Evolutionary conservation across 2,888 invertebrate genomes (phyloP).

Genomic region (Oxytorus armatus): DNA sequence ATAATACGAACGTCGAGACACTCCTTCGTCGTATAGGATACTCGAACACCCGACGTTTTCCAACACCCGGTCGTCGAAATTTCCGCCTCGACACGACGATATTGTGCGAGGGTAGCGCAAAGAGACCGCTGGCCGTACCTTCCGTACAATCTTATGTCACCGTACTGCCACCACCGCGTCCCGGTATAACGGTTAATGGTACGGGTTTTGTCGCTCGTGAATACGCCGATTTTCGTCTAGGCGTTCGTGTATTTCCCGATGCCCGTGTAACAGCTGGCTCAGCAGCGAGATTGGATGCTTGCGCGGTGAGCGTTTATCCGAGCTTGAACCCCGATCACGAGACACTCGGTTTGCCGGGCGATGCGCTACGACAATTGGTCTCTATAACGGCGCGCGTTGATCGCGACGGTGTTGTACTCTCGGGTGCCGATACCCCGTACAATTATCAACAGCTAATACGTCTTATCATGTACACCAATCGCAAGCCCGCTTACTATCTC

Average conservation of each 20-base stretch:
- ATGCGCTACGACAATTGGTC: slow-evolving; percentile 89
- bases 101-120: slow-evolving; percentile 90
- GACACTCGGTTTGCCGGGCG: slow-evolving; percentile 91
- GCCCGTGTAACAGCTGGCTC: slow-evolving; percentile 89
- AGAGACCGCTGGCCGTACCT: slow-evolving; percentile 90
- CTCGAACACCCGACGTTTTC: slow-evolving; percentile 95
- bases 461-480: slow-evolving; percentile 96
- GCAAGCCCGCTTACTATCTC: slow-evolving; percentile 97
- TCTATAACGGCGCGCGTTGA: slow-evolving; percentile 93
- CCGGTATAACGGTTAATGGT: slow-evolving; percentile 93
- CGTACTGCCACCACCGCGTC: slow-evolving; percentile 94
- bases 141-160: slow-evolving; percentile 94
- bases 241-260: slow-evolving; percentile 95
- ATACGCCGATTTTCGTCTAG: slow-evolving; percentile 93
- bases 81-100: slow-evolving; percentile 93
- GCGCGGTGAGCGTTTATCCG: slow-evolving; percentile 97
- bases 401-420: slow-evolving; percentile 94
- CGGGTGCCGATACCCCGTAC: slow-evolving; percentile 91
- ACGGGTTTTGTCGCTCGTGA: slow-evolving; percentile 93
- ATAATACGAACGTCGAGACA: slow-evolving; percentile 95
- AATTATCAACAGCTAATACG: slow-evolving; percentile 92
- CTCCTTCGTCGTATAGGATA: slow-evolving; percentile 95
- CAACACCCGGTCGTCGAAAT: slow-evolving; percentile 97
- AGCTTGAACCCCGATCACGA: slow-evolving; percentile 98
- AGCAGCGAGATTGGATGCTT: slow-evolving; percentile 92